Percentiles rank a stretch among this genome's conserved stretches.
Conservation (phyloP, 2,113 vertebrate genomes). For the Callipepla californica region DNA sequence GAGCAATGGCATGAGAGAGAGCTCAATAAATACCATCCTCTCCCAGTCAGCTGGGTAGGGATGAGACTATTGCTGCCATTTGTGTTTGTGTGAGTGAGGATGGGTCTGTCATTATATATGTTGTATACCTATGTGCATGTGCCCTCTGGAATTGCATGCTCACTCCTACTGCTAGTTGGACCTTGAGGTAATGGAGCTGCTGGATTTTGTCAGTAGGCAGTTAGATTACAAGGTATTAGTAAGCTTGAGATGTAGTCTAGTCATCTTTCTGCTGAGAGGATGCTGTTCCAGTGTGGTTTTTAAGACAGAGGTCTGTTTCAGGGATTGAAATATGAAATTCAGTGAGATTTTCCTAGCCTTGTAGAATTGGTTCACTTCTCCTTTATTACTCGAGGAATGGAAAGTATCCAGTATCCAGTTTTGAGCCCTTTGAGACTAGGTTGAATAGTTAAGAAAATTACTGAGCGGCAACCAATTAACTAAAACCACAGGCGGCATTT, state of each 20-base stretch:
- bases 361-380: neutral
- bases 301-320: neutral
- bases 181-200: neutral
- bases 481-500: neutral
- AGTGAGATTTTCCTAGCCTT: neutral
- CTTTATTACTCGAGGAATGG: constrained; percentile 7
- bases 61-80: neutral
- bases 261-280: neutral
- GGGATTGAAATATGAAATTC: constrained; percentile 16
- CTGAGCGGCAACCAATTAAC: neutral
- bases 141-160: neutral
- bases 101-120: neutral
- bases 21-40: neutral
- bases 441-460: neutral
- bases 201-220: neutral
- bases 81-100: neutral
- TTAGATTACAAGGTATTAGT: neutral
- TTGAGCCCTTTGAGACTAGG: neutral
- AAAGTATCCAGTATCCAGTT: neutral
- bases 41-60: neutral
- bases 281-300: neutral
- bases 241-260: neutral
- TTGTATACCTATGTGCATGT: neutral
- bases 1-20: neutral
- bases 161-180: neutral